These are phyloP conservation scores for Samia ricini DNA, from an alignment of 1,140 invertebrate species.

Conservation along the genomic window DNA sequence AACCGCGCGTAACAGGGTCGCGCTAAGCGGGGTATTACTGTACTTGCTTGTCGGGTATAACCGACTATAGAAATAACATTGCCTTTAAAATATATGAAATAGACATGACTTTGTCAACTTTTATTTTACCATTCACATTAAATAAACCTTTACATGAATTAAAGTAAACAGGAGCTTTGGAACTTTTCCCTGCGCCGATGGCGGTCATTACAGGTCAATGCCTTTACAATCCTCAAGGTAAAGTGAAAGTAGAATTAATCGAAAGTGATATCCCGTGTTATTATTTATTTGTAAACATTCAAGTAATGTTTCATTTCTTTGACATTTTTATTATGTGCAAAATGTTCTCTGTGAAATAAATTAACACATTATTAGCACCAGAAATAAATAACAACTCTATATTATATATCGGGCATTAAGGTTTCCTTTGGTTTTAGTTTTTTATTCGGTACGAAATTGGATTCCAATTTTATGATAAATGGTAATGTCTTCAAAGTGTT, in stretches of 20 bases:
- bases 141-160: background rate
- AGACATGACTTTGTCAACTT: background rate
- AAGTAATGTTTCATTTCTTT: constrained; percentile 8
- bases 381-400: background rate
- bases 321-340: background rate
- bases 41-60: no score
- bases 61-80: no score
- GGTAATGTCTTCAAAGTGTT: no score
- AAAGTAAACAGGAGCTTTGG: background rate
- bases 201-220: constrained; percentile 32
- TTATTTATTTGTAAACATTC: constrained; percentile 10
- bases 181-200: background rate
- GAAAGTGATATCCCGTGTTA: constrained; percentile 30
- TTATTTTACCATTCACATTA: background rate
- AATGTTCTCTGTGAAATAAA: background rate
- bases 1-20: no score
- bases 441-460: no score
- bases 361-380: background rate
- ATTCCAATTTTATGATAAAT: no score
- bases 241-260: constrained; percentile 42
- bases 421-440: no score
- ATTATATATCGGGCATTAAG: no score
- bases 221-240: constrained; percentile 34
- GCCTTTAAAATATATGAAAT: no score
- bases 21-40: no score